phyloP scores from a whole-genome alignment of 2,888 invertebrate genomes.

The Drosophila nr. fundita region DNA sequence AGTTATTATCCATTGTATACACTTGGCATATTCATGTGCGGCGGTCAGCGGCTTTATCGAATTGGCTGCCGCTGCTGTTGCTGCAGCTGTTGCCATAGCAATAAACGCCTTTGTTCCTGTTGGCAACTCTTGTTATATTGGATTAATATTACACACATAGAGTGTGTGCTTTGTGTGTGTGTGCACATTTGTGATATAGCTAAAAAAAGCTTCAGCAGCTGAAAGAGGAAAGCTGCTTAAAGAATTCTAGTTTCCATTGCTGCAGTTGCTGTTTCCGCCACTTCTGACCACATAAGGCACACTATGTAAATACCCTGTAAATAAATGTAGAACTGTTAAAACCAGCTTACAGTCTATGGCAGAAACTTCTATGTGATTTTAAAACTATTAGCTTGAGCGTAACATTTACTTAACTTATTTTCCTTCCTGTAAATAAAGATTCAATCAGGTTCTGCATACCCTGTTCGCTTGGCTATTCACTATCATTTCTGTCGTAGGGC shows the following conservation, averaged over 20 bases:
- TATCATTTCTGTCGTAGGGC: slow-evolving; percentile 47
- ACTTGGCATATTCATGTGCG: slow-evolving; percentile 49
- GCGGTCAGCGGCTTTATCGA: slow-evolving; percentile 67
- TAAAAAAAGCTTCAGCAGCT: slow-evolving; percentile 39
- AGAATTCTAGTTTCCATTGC: slow-evolving; percentile 31
- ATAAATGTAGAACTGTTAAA: background rate
- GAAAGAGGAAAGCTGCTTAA: slow-evolving; percentile 64
- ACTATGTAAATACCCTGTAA: slow-evolving; percentile 23
- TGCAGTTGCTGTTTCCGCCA: slow-evolving; percentile 10
- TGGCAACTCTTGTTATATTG: slow-evolving; percentile 26
- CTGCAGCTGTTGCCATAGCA: slow-evolving; percentile 51
- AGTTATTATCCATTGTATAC: slow-evolving; percentile 22
- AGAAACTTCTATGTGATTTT: background rate
- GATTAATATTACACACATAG: slow-evolving; percentile 15
- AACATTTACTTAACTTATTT: background rate
- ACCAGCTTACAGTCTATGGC: background rate
- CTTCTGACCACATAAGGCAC: background rate
- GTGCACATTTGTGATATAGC: slow-evolving; percentile 40
- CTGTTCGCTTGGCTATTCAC: slow-evolving; percentile 17
- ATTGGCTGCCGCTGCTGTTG: slow-evolving; percentile 41
- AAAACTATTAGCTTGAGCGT: background rate
- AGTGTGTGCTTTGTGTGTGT: slow-evolving; percentile 9
- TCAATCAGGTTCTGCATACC: slow-evolving; percentile 7
- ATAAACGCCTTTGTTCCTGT: slow-evolving; percentile 5
- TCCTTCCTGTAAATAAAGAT: fast-evolving